Percentiles rank a stretch among this genome's conserved stretches.
Evolutionary conservation across 2,113 vertebrate genomes (phyloP).

Genomic region (Xenopus tropicalis): DNA sequence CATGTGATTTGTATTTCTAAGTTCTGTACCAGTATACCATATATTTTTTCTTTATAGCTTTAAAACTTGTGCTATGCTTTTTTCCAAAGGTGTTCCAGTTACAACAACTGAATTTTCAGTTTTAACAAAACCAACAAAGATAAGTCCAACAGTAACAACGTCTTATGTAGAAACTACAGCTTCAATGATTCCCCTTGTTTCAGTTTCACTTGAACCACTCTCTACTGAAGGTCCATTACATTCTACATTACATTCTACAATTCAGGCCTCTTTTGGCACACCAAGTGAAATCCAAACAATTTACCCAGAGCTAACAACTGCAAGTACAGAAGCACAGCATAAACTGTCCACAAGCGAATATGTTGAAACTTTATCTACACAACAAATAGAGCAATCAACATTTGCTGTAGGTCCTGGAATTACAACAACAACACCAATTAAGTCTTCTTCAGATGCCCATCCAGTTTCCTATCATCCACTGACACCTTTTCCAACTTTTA

Average conservation of each 20-base stretch:
- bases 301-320: constrained; percentile 43
- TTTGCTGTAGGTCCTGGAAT: constrained; percentile 11
- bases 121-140: constrained; percentile 55
- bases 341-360: constrained; percentile 38
- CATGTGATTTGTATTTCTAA: no score
- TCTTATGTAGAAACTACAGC: constrained; percentile 31
- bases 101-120: constrained; percentile 62
- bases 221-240: not conserved
- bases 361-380: constrained; percentile 44
- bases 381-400: constrained; percentile 26
- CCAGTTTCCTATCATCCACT: constrained; percentile 38
- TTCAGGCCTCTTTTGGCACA: constrained; percentile 40
- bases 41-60: not conserved
- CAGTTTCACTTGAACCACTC: constrained; percentile 22
- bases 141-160: constrained; percentile 34
- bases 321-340: constrained; percentile 47
- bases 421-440: constrained; percentile 13
- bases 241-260: constrained; percentile 40
- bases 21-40: not conserved
- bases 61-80: not conserved
- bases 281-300: constrained; percentile 40
- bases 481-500: constrained; percentile 29
- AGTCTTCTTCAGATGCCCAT: constrained; percentile 12
- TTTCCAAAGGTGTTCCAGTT: constrained; percentile 66
- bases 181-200: constrained; percentile 37